Evolutionary conservation across 1,140 invertebrate genomes (phyloP).

Genomic region (Zaprionus vittiger): DNA sequence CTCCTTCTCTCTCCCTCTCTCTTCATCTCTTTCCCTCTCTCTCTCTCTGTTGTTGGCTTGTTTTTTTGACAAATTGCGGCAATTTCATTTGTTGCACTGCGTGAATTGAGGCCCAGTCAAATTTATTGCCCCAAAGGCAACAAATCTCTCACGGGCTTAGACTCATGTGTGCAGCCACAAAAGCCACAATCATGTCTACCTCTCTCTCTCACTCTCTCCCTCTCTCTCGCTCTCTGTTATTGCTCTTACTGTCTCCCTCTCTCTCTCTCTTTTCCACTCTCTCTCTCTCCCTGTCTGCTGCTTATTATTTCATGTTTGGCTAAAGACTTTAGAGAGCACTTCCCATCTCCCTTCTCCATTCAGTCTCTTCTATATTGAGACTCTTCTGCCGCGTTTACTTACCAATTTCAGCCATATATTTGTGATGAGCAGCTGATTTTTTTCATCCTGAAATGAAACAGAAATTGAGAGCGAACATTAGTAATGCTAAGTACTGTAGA

Average conservation of each 20-base stretch:
- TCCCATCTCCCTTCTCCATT: background rate
- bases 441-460: constrained; percentile 88
- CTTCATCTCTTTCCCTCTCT: too few relatives aligned
- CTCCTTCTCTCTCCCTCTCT: background rate
- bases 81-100: constrained; percentile 55
- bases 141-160: constrained; percentile 35
- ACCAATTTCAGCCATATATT: constrained; percentile 93
- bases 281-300: background rate
- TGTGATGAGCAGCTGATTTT: constrained; percentile 93
- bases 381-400: constrained; percentile 43
- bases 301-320: constrained; percentile 34
- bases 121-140: constrained; percentile 44
- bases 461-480: constrained; percentile 12
- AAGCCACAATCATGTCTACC: constrained; percentile 8
- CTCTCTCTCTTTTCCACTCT: too few relatives aligned
- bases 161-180: constrained; percentile 36
- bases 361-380: background rate
- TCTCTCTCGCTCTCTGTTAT: background rate
- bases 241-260: too few relatives aligned
- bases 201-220: background rate
- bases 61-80: constrained; percentile 57
- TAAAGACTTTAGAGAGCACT: background rate
- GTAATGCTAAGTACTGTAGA: background rate
- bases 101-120: constrained; percentile 21
- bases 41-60: constrained; percentile 13